phyloP scores from a whole-genome alignment of 2,888 invertebrate species.

The Lapara coniferarum region DNA sequence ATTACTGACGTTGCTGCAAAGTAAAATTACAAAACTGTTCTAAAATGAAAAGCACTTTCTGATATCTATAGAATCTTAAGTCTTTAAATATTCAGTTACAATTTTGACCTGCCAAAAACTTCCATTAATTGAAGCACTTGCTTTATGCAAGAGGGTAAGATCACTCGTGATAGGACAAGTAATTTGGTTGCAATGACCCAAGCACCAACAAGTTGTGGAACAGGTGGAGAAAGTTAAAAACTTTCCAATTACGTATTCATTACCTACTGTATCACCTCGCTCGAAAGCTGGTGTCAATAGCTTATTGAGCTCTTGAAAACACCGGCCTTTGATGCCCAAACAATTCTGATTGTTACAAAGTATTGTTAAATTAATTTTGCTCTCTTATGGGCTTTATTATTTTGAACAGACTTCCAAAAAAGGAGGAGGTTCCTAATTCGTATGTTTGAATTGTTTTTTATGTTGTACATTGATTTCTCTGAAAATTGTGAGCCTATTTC shows the following conservation, averaged over 20 bases:
- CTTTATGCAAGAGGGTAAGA: slow-evolving; percentile 50
- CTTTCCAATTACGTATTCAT: slow-evolving; percentile 20
- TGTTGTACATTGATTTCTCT: no score
- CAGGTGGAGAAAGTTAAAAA: slow-evolving; percentile 18
- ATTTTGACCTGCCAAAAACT: slow-evolving; percentile 59
- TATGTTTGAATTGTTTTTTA: no score
- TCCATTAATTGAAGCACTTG: slow-evolving; percentile 52
- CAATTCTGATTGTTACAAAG: no score
- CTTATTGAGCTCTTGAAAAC: no score
- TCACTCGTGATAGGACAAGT: slow-evolving; percentile 23
- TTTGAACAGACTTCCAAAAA: no score
- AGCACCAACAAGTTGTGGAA: slow-evolving; percentile 27
- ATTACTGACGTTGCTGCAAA: background rate
- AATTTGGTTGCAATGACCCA: slow-evolving; percentile 22
- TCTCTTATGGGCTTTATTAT: no score
- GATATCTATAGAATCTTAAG: slow-evolving; percentile 42
- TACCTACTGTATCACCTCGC: background rate
- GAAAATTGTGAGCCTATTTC: no score
- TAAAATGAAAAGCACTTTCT: slow-evolving; percentile 22
- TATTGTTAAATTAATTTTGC: no score
- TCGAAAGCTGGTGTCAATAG: background rate
- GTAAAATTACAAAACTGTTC: background rate
- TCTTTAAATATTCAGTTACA: slow-evolving; percentile 59
- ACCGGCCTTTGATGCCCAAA: no score
- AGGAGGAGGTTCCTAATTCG: no score